These are phyloP conservation scores for Drosophila burlai DNA, from an alignment of 1,140 invertebrate species.

Conservation along the genomic window DNA sequence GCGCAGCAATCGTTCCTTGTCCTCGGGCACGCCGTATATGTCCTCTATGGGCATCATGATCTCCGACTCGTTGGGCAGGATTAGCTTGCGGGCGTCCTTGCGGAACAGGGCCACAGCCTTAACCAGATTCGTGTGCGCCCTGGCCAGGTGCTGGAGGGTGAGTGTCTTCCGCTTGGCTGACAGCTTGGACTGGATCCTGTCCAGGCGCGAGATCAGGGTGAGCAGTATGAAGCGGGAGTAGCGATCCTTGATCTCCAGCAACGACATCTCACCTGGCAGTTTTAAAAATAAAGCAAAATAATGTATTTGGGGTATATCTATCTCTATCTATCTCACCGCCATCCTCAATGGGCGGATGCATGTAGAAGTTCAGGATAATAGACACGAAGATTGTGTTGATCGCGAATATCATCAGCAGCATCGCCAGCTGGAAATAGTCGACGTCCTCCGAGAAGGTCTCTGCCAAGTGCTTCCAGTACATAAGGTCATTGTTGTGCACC, in stretches of 20 bases:
- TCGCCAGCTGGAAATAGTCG: slow-evolving; percentile 60
- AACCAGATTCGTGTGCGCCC: slow-evolving; percentile 69
- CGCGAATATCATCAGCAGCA: slow-evolving; percentile 61
- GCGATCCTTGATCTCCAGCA: slow-evolving; percentile 82
- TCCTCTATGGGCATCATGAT: slow-evolving; percentile 78
- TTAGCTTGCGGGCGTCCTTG: slow-evolving; percentile 75
- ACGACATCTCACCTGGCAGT: slow-evolving; percentile 46
- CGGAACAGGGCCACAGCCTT: slow-evolving; percentile 77
- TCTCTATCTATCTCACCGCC: slow-evolving; percentile 21
- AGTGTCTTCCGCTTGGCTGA: slow-evolving; percentile 52
- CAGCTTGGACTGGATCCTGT: slow-evolving; percentile 69
- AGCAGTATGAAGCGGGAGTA: slow-evolving; percentile 73
- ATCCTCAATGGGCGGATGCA: slow-evolving; percentile 45
- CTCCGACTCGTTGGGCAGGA: slow-evolving; percentile 76
- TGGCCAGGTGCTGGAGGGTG: slow-evolving; percentile 53
- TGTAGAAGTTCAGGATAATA: slow-evolving; percentile 58
- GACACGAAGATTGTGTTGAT: slow-evolving; percentile 66
- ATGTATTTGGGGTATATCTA: too few species aligned
- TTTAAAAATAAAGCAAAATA: too few species aligned
- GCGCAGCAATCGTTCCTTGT: slow-evolving; percentile 64
- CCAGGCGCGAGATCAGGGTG: slow-evolving; percentile 72
- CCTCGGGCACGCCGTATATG: slow-evolving; percentile 73
- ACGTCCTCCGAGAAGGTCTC: slow-evolving; percentile 57
- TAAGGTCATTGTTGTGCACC: slow-evolving; percentile 64
- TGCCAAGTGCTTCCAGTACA: slow-evolving; percentile 68